Evolutionary conservation across 2,797 vertebrate genomes (phyloP), one percentile per base, ranked within the genome.

Genomic region (Microctenopoma lineatum): DNA sequence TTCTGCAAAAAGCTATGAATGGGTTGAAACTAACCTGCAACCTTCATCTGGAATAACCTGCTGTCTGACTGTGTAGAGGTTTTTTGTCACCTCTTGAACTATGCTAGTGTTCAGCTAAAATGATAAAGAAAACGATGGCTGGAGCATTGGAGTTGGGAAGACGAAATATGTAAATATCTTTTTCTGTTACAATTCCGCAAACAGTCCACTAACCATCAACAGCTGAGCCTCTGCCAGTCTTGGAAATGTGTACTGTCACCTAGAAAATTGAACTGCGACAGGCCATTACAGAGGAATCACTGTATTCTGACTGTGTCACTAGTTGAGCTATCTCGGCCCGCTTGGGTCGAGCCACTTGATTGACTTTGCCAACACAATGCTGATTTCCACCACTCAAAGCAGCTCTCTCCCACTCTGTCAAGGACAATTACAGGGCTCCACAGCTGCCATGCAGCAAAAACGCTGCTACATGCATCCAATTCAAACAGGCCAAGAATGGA

Each of bases 251-350:
- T 83, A 62, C 74, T 84, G 88, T 91, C 89, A 89, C 83, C 73
- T 80, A 69, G 76, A 90, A 90, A 88, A 87, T 81, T 50, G 68
- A 74, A 16, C 51, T 67, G 79, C 41, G 83, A 92, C 90, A 89
- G 85, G 77, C 84, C 86, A 92, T 93, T 92, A 91, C 75, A 84
- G 85, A 86, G 71, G 80, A 85, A 84, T 80, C 83, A 63, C 81
- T 90, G 86, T 72, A 86, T 86, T 90, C 73, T 48, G 69, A 65
- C 75, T 70, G 79, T 32, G 53, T 84, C 81, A 81, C 67, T 21
- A 59, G 68, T 69, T 77, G 88, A 84, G 85, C 73, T 47, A 42
- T 72, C 64, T 75, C 52, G 39, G 71, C 53, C 51, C 0, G n/a
- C 67, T 64, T 70, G 75, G 56, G 50, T 66, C 21, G 50, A 74